Evolutionary conservation across 2,113 vertebrate species (phyloP), one percentile per base, ranked within the genome.

Genomic region (Myrmophylax atrothorax): DNA sequence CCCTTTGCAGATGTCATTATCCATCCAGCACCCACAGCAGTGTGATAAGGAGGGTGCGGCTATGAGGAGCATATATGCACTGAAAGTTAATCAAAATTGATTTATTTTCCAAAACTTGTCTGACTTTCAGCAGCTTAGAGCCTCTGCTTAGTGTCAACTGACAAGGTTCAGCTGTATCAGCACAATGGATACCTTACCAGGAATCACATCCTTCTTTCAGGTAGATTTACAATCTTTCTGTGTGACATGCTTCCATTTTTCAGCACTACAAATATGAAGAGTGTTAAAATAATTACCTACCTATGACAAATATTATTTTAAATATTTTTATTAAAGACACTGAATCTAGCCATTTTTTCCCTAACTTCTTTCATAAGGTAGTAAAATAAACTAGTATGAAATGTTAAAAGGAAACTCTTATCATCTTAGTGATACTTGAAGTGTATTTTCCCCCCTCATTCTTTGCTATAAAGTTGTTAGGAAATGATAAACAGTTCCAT

Each of bases 71-170:
- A n/a, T 16, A 23, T 3, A 7, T 8, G 47, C 38, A 47, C 10
- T 0, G 0, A 50, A 62, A 44, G 12, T 14, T 82, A 26, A 35
- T 89, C 40, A 19, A n/a, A 85, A 56, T 18, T 15, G 0, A 14
- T 68, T 84, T 64, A 14, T 75, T 84, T 46, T 68, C 69, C 35
- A 70, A 31, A 89, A 63, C 17, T 52, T 67, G 40, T 68, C 81
- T 63, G 26, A n/a, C 50, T 75, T 82, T 75, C 74, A 72, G 31
- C 31, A 23, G 40, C 53, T 80, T 42, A 47, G 12, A 87, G 52
- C 40, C 75, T 84, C 46, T 77, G 55, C 42, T 76, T 8, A 5
- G 40, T 42, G 8, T 78, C 74, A 74, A 13, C 52, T 8, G 19
- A 20, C 3, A 1, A 19, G 52, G 47, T 26, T 79, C 40, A 18